Percentiles rank a stretch among this genome's conserved stretches.
Evolutionary conservation across 2,113 vertebrate species (phyloP).

Genomic region (Talpa occidentalis): DNA sequence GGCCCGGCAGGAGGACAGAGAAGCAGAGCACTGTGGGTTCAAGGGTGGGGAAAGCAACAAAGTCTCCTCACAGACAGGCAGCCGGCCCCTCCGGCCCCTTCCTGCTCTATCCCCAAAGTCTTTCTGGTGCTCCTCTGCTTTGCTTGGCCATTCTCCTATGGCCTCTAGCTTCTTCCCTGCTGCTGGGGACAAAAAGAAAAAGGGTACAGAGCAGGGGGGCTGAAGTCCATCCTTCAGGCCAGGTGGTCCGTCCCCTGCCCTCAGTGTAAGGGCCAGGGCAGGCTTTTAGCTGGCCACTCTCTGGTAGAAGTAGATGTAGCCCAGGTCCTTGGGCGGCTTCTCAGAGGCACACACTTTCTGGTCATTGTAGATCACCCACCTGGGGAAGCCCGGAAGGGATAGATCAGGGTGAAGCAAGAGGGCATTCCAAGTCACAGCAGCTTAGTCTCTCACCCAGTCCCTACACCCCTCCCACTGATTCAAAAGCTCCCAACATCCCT

Average conservation of each 20-base stretch:
- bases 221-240: slow-evolving; percentile 35
- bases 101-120: slow-evolving; percentile 61
- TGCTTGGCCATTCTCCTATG: slow-evolving; percentile 45
- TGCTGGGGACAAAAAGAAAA: slow-evolving; percentile 63
- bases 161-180: slow-evolving; percentile 64
- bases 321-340: slow-evolving; percentile 99
- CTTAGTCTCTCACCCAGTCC: neutral
- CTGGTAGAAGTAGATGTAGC: slow-evolving; percentile 99
- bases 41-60: slow-evolving; percentile 60
- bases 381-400: slow-evolving; percentile 69
- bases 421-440: neutral
- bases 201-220: slow-evolving; percentile 61
- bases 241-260: slow-evolving; percentile 58
- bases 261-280: slow-evolving; percentile 41
- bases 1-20: slow-evolving; percentile 68
- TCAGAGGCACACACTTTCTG: slow-evolving; percentile 99
- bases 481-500: neutral
- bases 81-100: slow-evolving; percentile 34
- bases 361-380: slow-evolving; percentile 99
- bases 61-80: slow-evolving; percentile 69
- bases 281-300: slow-evolving; percentile 92
- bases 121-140: slow-evolving; percentile 63
- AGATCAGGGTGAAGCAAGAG: neutral
- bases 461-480: too few relatives aligned
- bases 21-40: slow-evolving; percentile 78